Evolutionary conservation across 2,888 invertebrate species (phyloP).

Genomic region (Disparrhopalites patrizii): DNA sequence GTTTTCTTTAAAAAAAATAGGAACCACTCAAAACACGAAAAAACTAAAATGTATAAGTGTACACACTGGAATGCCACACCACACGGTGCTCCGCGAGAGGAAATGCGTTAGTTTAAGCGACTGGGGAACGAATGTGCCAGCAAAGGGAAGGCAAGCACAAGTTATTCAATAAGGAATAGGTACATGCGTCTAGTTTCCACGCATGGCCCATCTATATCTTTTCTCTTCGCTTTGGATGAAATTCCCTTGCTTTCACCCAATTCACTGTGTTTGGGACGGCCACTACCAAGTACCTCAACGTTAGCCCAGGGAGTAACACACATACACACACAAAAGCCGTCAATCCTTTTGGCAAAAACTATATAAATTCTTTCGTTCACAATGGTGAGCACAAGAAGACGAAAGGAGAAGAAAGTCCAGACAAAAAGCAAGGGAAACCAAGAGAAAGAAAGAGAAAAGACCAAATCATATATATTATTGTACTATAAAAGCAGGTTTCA

Average conservation of each 20-base stretch:
- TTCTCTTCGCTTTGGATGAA: slow-evolving; percentile 13
- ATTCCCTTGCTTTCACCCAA: slow-evolving; percentile 14
- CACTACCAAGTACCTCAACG: slow-evolving; percentile 4
- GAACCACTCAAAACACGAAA: not conserved
- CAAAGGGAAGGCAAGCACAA: slow-evolving; percentile 46
- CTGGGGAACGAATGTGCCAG: slow-evolving; percentile 47
- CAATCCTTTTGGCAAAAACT: too few relatives aligned
- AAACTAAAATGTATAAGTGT: not conserved
- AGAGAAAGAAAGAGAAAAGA: not conserved
- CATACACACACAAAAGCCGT: too few relatives aligned
- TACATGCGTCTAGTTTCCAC: slow-evolving; percentile 43
- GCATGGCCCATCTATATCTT: slow-evolving; percentile 38
- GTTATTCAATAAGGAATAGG: slow-evolving; percentile 43
- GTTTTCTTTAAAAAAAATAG: not conserved
- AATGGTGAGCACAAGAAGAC: too few relatives aligned
- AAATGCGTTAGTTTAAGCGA: slow-evolving; percentile 46
- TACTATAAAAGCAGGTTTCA: too few relatives aligned
- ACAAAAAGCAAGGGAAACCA: not conserved
- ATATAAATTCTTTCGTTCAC: too few relatives aligned
- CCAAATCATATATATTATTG: too few relatives aligned
- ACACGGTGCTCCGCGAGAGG: slow-evolving; percentile 11
- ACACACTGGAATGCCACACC: slow-evolving; percentile 14
- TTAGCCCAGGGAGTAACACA: too few relatives aligned
- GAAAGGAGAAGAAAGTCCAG: not conserved
- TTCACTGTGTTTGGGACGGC: slow-evolving; percentile 21